phyloP scores from a whole-genome alignment of 2,888 invertebrate genomes.

The Conistra vaccinii region DNA sequence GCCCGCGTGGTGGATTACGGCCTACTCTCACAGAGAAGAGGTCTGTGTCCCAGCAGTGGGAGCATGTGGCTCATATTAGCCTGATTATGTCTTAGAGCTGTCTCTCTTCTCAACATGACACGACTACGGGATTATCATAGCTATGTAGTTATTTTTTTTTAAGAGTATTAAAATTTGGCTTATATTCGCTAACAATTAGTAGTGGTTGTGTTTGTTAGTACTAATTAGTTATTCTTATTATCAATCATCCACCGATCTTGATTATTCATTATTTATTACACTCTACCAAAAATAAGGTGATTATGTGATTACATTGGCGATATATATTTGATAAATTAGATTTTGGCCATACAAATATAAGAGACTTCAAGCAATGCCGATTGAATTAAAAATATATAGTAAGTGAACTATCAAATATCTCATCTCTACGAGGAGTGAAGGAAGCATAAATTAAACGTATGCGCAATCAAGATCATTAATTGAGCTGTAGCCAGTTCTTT shows the following conservation, averaged over 20 bases:
- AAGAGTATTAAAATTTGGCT: not conserved
- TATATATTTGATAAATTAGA: not conserved
- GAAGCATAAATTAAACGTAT: slow-evolving; percentile 28
- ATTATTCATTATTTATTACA: not conserved
- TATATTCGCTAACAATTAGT: not conserved
- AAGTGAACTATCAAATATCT: not conserved
- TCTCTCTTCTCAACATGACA: not conserved
- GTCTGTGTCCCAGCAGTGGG: too few relatives aligned
- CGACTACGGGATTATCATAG: not conserved
- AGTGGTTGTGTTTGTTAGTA: not conserved
- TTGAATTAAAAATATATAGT: not conserved
- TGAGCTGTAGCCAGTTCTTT: slow-evolving; percentile 28
- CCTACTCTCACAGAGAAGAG: too few relatives aligned
- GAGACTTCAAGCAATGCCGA: not conserved
- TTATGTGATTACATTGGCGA: not conserved
- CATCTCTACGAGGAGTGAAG: not conserved
- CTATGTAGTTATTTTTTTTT: not conserved
- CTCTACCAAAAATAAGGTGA: not conserved
- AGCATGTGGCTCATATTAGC: too few relatives aligned
- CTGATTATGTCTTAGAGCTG: too few relatives aligned
- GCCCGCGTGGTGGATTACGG: too few relatives aligned
- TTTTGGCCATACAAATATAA: not conserved
- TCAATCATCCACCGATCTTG: not conserved
- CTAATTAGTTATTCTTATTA: not conserved
- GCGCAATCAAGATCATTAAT: slow-evolving; percentile 38